Evolutionary conservation across 2,113 vertebrate species (phyloP), one percentile per base, ranked within the genome.

Genomic region (Vicugna pacos): DNA sequence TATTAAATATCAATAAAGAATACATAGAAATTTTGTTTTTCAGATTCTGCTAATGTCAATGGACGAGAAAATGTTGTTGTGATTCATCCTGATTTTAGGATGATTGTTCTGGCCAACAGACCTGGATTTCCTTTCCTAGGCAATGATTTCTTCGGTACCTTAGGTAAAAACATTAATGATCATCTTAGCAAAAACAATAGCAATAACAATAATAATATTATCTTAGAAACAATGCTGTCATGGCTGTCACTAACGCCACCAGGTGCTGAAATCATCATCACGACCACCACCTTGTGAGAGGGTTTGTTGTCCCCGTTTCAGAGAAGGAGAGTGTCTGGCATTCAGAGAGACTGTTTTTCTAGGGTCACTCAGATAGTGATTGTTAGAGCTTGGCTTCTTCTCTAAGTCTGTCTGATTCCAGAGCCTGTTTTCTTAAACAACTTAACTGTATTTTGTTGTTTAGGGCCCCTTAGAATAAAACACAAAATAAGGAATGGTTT

Each of bases 71-170:
- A 99, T 80, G 88, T 98, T 72, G 98, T 99, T 56, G 97, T 98
- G 94, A 99, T 99, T 98, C 99, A 99, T 98, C 99, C 99, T 89
- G 99, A 99, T 98, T 99, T 99, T 98, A 99, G 99, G 95, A 99
- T 99, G 99, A 98, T 99, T 12, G 99, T 99, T 80, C 98, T 99
- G 94, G 99, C 99, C 48, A 99, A 99, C 96, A 98, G 99, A 91
- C 99, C 99, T 60, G 99, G 99, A 35, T 99, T 99, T 98, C 99
- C 99, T 65, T 99, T 99, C 98, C 97, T 99, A 97, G 99, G 99
- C 76, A 99, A 99, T 89, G 99, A 99, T 98, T 99, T 99, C 96
- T 99, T 99, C 96, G 99, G 99, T 83, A 99, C 99, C 20, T 98
- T 99, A 98, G 99, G 99, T 99, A 98, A 98, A 90, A 94, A 48